These are phyloP conservation scores for Idaea aversata DNA, from an alignment of 2,888 invertebrate species.

Conservation along the genomic window DNA sequence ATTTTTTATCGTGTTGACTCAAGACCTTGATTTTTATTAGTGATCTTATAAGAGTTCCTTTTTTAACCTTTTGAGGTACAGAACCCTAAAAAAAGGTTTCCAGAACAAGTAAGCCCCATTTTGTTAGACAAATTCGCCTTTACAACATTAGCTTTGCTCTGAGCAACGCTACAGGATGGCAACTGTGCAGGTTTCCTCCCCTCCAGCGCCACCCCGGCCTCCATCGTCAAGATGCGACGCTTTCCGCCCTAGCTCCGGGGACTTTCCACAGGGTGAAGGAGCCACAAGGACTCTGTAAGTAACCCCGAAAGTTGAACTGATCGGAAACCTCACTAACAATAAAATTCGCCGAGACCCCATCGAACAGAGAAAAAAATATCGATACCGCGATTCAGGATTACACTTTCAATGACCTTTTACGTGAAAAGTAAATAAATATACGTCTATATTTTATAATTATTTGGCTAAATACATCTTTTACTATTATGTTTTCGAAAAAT, in stretches of 20 bases:
- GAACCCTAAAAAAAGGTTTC: conserved; percentile 46
- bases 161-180: conserved; percentile 67
- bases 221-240: conserved; percentile 62
- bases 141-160: conserved; percentile 75
- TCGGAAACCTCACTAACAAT: conserved; percentile 48
- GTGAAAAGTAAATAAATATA: neutral
- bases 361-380: conserved; percentile 32
- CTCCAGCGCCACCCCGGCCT: conserved; percentile 57
- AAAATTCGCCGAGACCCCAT: neutral
- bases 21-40: too few relatives aligned
- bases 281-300: conserved; percentile 61
- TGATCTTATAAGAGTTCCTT: too few relatives aligned
- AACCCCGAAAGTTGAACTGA: conserved; percentile 74
- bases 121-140: conserved; percentile 54
- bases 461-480: neutral
- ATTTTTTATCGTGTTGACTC: too few relatives aligned
- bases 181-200: conserved; percentile 61
- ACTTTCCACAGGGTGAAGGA: conserved; percentile 77
- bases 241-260: conserved; percentile 78
- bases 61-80: too few relatives aligned
- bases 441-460: neutral
- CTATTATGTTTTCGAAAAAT: neutral
- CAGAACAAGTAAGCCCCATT: conserved; percentile 79
- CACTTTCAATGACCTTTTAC: neutral
- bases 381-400: conserved; percentile 48